Evolutionary conservation across 2,888 invertebrate genomes (phyloP), one percentile per base, ranked within the genome.

Genomic region (Scaptomyza cyrtandrae): DNA sequence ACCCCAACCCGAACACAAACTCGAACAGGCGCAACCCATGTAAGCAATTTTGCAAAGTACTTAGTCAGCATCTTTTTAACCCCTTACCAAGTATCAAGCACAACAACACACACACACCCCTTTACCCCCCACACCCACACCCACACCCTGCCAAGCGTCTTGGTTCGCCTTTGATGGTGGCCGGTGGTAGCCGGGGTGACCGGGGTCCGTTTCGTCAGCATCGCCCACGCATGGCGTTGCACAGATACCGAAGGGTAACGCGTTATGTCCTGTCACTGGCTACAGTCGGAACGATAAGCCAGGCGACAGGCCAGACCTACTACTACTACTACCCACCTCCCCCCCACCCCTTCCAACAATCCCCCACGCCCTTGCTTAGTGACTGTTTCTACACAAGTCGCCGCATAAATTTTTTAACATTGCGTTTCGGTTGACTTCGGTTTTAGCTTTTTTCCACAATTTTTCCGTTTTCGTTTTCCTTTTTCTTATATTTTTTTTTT

Each of bases 231-330:
- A 88, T 84, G 87, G 81, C 65, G 53, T 61, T 61, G 68, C 64
- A 68, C 65, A 86, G 88, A 84, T 88, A 84, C 77, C 80, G 68
- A 75, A 41, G 89, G 89, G 89, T 86, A 81, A 86, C 83, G 86
- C 83, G 86, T 88, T 83, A 80, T 89, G 86, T 86, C 89, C 89
- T 86, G 86, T 89, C 88, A 89, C 86, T 83, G 83, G 82, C 89
- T 82, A 89, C 80, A 83, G 77, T 65, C 71, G 37, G 37, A 64
- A 70, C 75, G 86, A 86, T 86, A 86, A 86, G 86, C 86, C 71
- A 75, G 78, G 50, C 64, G 62, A 43, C 19, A 19, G n/a, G n/a
- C n/a, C 59, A 53, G 48, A 56, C 52, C 60, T 37, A 59, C 56
- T 39, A 14, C 43, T 14, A 13, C 39, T n/a, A 48, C 29, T 37